These are phyloP conservation scores for Psittacula cyanocephala DNA, from an alignment of 2,113 vertebrate genomes.

Conservation along the genomic window DNA sequence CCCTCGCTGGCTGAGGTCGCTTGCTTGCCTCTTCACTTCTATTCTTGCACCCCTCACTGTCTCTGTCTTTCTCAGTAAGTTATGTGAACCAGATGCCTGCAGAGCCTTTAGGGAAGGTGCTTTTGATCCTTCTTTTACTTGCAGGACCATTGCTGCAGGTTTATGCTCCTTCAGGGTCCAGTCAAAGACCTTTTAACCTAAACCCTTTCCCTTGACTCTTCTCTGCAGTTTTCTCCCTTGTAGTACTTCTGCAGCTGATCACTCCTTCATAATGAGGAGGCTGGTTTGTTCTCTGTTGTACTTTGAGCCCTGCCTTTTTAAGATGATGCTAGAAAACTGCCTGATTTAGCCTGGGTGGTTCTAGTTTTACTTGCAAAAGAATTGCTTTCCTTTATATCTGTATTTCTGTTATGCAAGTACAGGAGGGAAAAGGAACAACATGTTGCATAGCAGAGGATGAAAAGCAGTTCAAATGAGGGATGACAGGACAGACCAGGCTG, in stretches of 20 bases:
- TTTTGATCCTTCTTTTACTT: not conserved
- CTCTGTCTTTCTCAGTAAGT: not conserved
- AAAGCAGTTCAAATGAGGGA: not conserved
- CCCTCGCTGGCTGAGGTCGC: not conserved
- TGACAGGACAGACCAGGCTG: not conserved
- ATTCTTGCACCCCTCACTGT: not conserved
- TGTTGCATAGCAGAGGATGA: not conserved
- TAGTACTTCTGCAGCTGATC: not conserved
- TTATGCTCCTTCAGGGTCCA: not conserved
- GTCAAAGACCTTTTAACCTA: not conserved
- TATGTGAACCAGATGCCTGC: not conserved
- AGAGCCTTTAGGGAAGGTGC: not conserved
- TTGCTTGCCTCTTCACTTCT: conserved; percentile 7
- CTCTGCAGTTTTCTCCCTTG: not conserved
- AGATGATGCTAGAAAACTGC: conserved; percentile 4
- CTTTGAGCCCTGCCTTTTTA: conserved; percentile 41
- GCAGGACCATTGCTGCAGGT: not conserved
- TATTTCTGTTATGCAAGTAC: conserved; percentile 8
- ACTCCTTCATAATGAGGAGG: not conserved
- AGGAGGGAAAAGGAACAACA: not conserved
- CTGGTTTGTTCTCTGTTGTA: not conserved
- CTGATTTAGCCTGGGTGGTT: conserved; percentile 27
- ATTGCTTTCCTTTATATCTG: not conserved
- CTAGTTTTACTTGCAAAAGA: conserved; percentile 38
- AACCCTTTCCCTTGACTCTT: not conserved